Evolutionary conservation across 2,797 vertebrate species (phyloP).

Genomic region (Lophotriccus pileatus): DNA sequence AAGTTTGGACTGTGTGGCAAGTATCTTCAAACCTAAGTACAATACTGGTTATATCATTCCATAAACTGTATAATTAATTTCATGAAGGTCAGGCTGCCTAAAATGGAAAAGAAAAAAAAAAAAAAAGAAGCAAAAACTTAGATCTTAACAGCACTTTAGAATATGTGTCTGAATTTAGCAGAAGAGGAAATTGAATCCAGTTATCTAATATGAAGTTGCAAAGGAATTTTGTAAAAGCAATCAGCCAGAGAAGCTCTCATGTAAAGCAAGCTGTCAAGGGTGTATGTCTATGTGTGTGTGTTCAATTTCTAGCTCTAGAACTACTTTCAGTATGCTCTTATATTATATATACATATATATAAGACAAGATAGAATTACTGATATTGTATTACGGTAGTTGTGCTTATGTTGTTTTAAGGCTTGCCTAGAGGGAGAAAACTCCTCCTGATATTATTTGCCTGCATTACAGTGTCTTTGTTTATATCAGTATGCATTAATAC

Average conservation of each 20-base stretch:
- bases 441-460: background rate
- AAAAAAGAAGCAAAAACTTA: background rate
- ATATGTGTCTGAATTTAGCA: background rate
- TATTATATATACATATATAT: background rate
- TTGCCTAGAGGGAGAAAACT: background rate
- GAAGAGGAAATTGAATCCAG: background rate
- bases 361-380: background rate
- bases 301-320: background rate
- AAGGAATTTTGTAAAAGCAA: background rate
- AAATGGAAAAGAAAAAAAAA: background rate
- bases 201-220: background rate
- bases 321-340: background rate
- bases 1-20: background rate
- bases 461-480: background rate
- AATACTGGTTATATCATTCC: background rate
- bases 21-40: background rate
- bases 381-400: background rate
- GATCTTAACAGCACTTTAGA: background rate
- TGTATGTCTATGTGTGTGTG: fast-evolving
- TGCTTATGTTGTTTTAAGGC: background rate
- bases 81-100: background rate
- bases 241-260: background rate
- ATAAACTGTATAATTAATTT: background rate
- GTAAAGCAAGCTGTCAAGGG: background rate
- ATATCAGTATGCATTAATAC: background rate